Conservation (phyloP, 2,113 vertebrate genomes). For the Pseudonaja textilis region DNA sequence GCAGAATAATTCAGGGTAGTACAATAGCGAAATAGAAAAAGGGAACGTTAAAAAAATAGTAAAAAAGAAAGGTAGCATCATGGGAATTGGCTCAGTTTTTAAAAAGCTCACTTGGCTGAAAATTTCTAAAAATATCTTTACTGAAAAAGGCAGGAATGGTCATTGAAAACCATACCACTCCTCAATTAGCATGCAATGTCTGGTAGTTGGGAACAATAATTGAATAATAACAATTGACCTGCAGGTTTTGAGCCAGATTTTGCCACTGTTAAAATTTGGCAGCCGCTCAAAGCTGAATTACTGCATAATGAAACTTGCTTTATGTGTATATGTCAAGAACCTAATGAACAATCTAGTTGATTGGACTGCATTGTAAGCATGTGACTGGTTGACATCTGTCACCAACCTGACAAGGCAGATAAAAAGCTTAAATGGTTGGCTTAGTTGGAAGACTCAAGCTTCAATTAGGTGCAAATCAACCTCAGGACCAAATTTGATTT, state of each 20-base stretch:
- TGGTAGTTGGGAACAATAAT: not conserved
- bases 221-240: not conserved
- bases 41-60: not conserved
- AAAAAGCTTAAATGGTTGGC: conserved; percentile 4
- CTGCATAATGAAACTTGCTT: conserved; percentile 27
- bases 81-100: not conserved
- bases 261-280: conserved; percentile 4
- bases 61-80: not conserved
- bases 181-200: not conserved
- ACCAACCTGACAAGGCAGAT: conserved; percentile 14
- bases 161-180: not conserved
- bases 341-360: conserved; percentile 20
- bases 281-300: not conserved
- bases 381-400: conserved; percentile 24
- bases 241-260: not conserved
- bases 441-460: not conserved
- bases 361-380: conserved; percentile 1
- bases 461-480: conserved; percentile 4
- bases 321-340: conserved; percentile 24
- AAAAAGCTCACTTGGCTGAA: not conserved
- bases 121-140: not conserved
- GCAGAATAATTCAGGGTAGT: not conserved
- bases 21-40: not conserved
- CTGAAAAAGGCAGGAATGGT: not conserved
- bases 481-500: not conserved